Percentiles rank a stretch among this genome's conserved stretches.
These are phyloP conservation scores for Dendrocincla tyrannina DNA, from an alignment of 2,797 vertebrate species.

Conservation along the genomic window DNA sequence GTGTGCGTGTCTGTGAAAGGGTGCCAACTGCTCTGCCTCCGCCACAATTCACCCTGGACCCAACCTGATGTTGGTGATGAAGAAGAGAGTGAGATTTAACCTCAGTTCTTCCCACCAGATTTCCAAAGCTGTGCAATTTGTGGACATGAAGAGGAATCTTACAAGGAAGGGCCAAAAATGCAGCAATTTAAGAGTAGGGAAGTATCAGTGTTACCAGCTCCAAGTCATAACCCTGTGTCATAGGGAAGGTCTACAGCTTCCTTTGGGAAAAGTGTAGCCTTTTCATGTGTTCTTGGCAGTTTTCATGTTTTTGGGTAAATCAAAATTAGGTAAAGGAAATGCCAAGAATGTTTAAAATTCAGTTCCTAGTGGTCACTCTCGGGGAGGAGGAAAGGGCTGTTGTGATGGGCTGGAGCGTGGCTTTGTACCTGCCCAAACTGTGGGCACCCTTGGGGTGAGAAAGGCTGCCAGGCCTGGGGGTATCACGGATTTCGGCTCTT, in stretches of 20 bases:
- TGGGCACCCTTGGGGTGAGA: too few species aligned
- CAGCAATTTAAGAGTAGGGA: neutral
- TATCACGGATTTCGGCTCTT: rapidly evolving
- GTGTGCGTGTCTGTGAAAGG: neutral
- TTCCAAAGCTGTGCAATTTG: neutral
- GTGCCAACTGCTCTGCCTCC: neutral
- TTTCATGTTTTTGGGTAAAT: neutral
- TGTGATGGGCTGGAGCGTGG: rapidly evolving
- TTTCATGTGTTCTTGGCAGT: neutral
- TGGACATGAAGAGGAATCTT: neutral
- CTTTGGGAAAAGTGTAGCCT: rapidly evolving
- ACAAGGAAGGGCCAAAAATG: neutral
- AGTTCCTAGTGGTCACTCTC: neutral
- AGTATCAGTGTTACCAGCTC: neutral
- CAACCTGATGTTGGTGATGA: neutral
- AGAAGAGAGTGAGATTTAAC: neutral
- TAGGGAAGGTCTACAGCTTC: neutral
- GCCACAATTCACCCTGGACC: neutral
- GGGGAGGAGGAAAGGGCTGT: neutral
- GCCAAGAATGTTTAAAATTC: neutral
- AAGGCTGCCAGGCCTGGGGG: neutral
- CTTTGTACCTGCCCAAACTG: neutral
- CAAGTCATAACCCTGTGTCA: rapidly evolving
- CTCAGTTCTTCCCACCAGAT: neutral
- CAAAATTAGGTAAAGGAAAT: neutral